Evolutionary conservation across 2,797 vertebrate species (phyloP), one percentile per base, ranked within the genome.

Genomic region (Coluber constrictor): DNA sequence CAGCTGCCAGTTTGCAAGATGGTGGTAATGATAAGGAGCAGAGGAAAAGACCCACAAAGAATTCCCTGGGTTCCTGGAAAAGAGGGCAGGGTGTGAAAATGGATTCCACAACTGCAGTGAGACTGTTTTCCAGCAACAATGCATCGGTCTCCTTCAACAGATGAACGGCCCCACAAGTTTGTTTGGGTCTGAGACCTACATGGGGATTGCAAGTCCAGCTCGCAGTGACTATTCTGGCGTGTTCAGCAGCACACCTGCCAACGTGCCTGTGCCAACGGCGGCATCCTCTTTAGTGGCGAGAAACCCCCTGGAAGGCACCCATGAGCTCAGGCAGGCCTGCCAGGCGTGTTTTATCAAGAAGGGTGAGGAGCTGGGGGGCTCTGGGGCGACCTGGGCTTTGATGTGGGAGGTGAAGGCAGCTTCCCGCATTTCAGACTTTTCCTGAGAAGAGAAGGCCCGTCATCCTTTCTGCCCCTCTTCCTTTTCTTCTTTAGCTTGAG

Each of bases 301-400:
- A 95, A 99, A 99, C 94, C 99, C 99, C 0, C 97, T 99, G 87
- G 98, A 99, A 93, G 98, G 99, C 94, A 99, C 98, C 0, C 99
- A 99, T 86, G 99, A 99, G 70, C 98, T 99, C 95, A 98, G 97
- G 96, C 99, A 99, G 96, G 99, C 99, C 20, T 99, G 99, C 97
- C 98, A 98, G 63, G 90, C 96, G 74, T 99, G 99, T 97, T 99
- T 98, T 92, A 94, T 98, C 93, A 99, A 98, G 98, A 98, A 98
- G 93, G 99, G 99, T 99, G 96, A 98, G 98, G 32, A 56, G n/a
- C n/a, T 0, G 1, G 5, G 32, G 91, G 25, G 8, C 43, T 0
- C 0, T 2, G 63, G 56, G 18, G 8, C 5, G 83, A 47, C 51
- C 32, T n/a, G 0, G 8, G 27, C 9, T 59, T 32, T 51, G 59